Base-by-base conservation (phyloP, 2,888 invertebrate species). In the Sesia apiformis region DNA sequence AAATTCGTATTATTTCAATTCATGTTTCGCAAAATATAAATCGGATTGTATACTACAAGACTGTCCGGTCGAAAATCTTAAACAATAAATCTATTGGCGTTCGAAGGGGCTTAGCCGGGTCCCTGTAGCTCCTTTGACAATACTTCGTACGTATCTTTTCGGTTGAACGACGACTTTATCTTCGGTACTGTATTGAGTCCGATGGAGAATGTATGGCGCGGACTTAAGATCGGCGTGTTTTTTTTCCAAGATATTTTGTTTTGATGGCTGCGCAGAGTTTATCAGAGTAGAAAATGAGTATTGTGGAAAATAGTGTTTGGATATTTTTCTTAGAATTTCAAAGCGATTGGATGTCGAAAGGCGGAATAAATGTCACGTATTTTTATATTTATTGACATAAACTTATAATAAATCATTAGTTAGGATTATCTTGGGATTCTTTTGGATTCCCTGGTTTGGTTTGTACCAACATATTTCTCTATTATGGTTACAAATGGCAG, bases 61-160 rank as follows among this genome's bases (percentile, higher is more conserved):
- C 61, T 70, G 78, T 76, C 76, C 71, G 59, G 67, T 65, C 63
- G 61, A 63, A 69, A 72, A 74, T 79, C 81, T 81, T 67, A 71
- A 72, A 74, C 80, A 77, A 81, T 82, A 82, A 82, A 82, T 82
- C 81, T 73, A 72, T 73, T 67, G 75, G 66, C 64, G 64, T 67
- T 67, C 71, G 64, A 64, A 63, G 46, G 50, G 63, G 66, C 67
- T 69, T 67, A 65, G 64, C 49, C 58, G 62, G 60, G 57, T 59
- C 40, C 63, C 64, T 60, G 62, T 43, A 62, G 59, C 59, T 64
- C 65, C 73, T 74, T 67, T 69, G 70, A 70, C 67, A 69, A 72
- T 73, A 70, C 70, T 66, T 72, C 64, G 67, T 66, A 71, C 76
- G 74, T 84, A 84, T 84, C 81, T 83, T 77, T 76, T 67, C 74